A percentile compares a stretch with the other conserved stretches of the same genome.
These are phyloP conservation scores for zebrafish (Danio rerio) DNA, from an alignment of 2,113 vertebrate species.

Conservation along the genomic window DNA sequence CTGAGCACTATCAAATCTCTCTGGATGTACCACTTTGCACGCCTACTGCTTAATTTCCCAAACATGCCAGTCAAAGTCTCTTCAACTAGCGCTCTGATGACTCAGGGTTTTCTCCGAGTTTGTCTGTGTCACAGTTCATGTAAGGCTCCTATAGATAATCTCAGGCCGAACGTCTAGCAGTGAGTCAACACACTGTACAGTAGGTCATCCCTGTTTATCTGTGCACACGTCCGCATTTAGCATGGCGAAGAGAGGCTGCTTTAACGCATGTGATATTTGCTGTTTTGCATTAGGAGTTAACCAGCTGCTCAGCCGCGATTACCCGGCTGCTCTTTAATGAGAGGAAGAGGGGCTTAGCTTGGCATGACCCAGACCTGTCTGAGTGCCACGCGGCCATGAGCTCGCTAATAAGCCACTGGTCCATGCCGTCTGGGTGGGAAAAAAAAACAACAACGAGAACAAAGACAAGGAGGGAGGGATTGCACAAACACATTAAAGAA, in stretches of 20 bases:
- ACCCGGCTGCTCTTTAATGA: constrained; percentile 70
- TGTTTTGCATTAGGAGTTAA: constrained; percentile 64
- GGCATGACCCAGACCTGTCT: constrained; percentile 64
- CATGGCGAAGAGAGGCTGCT: background rate
- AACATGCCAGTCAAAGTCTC: background rate
- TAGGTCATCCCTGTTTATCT: constrained; percentile 3
- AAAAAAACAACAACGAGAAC: constrained; percentile 1
- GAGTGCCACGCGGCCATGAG: constrained; percentile 16
- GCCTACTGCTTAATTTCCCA: constrained; percentile 9
- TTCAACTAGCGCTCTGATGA: background rate
- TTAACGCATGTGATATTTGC: constrained; percentile 59
- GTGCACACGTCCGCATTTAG: background rate
- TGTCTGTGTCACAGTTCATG: constrained; percentile 7
- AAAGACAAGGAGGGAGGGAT: background rate
- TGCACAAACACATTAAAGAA: background rate
- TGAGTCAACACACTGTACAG: background rate
- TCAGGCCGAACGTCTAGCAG: background rate
- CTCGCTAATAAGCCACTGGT: background rate
- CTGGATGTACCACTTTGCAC: background rate
- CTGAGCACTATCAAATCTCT: background rate
- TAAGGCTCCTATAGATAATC: background rate
- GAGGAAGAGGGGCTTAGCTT: constrained; percentile 68
- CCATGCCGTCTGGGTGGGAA: background rate
- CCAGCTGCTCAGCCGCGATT: constrained; percentile 69
- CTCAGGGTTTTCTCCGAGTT: constrained; percentile 3